phyloP scores from a whole-genome alignment of 2,113 vertebrate species.

The Muntiacus reevesi region DNA sequence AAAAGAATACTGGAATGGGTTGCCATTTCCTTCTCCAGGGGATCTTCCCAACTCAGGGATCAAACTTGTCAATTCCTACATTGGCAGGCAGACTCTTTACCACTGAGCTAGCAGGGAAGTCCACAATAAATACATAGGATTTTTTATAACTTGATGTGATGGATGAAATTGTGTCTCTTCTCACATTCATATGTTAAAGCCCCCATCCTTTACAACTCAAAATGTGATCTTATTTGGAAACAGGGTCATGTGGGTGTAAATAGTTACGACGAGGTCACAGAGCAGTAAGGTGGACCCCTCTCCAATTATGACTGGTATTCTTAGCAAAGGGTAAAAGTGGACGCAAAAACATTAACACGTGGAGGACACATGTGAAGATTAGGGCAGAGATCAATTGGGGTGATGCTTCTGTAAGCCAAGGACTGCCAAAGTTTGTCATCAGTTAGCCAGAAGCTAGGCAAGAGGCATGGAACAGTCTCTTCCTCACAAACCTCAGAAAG shows the following conservation, averaged over 20 bases:
- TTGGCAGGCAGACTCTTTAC: background rate
- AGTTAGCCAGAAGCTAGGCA: background rate
- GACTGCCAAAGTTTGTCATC: background rate
- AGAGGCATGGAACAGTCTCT: background rate
- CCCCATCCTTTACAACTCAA: background rate
- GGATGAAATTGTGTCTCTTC: background rate
- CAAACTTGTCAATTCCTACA: background rate
- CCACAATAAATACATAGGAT: background rate
- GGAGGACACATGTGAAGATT: background rate
- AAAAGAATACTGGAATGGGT: background rate
- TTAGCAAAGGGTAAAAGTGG: background rate
- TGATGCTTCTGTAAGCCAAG: background rate
- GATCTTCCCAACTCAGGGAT: background rate
- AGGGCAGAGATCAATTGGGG: background rate
- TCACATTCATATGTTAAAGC: background rate
- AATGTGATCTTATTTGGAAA: background rate
- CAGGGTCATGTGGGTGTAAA: background rate
- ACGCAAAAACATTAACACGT: background rate
- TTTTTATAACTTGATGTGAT: background rate
- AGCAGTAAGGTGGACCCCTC: background rate
- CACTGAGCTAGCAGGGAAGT: background rate
- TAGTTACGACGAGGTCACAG: background rate
- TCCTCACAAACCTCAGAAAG: background rate
- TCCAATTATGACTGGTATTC: background rate
- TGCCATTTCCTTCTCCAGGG: background rate